Conservation (phyloP, 2,797 vertebrate genomes). For the Octomys mimax region DNA sequence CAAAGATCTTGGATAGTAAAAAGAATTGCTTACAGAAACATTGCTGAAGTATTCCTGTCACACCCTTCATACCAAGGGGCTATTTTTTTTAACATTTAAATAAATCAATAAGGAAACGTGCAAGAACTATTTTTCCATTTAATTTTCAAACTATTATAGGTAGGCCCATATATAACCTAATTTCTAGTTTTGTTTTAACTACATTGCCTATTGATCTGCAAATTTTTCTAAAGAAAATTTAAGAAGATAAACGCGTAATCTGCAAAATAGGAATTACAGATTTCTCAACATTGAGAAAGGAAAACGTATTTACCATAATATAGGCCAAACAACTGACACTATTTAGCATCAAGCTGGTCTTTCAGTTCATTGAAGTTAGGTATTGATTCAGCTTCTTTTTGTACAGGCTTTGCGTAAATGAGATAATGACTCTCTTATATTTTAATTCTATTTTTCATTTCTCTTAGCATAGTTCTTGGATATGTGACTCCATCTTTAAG, state of each 20-base stretch:
- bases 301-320: background rate
- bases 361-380: slow-evolving; percentile 22
- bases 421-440: background rate
- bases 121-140: background rate
- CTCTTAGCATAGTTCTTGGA: background rate
- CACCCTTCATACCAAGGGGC: background rate
- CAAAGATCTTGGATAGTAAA: background rate
- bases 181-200: slow-evolving; percentile 31
- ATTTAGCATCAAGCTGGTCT: background rate
- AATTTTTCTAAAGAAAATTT: slow-evolving; percentile 35
- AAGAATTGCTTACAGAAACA: background rate
- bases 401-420: background rate
- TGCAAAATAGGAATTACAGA: background rate
- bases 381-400: background rate
- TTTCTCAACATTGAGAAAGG: slow-evolving; percentile 6
- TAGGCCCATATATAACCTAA: background rate
- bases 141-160: background rate
- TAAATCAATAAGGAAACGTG: background rate
- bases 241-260: background rate
- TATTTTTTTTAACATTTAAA: background rate
- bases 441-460: background rate
- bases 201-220: background rate
- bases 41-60: background rate
- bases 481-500: background rate
- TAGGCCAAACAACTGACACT: background rate